Conservation (phyloP, 2,888 invertebrate genomes). For the Oscheius sp. region DNA sequence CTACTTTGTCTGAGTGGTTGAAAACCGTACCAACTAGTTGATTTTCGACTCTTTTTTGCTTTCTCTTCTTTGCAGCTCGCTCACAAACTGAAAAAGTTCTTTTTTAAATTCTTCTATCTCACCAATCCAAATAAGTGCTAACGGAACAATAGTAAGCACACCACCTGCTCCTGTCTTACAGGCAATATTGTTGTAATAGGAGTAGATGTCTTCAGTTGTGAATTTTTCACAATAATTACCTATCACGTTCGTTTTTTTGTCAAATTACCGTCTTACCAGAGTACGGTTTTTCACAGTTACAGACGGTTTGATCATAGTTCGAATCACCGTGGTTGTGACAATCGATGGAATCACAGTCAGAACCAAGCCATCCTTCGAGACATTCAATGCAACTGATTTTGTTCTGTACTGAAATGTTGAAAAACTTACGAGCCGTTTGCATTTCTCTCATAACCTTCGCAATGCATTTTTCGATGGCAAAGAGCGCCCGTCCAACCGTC, state of each 20-base stretch:
- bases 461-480: slow-evolving; percentile 50
- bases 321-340: slow-evolving; percentile 46
- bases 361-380: slow-evolving; percentile 44
- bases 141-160: slow-evolving; percentile 47
- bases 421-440: slow-evolving; percentile 30
- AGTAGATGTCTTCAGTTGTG: slow-evolving; percentile 47
- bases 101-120: slow-evolving; percentile 6
- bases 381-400: slow-evolving; percentile 41
- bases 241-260: not conserved
- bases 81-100: slow-evolving; percentile 42
- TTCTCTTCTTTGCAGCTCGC: slow-evolving; percentile 43
- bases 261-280: slow-evolving; percentile 19
- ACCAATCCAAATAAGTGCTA: slow-evolving; percentile 48
- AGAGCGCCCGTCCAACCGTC: slow-evolving; percentile 49
- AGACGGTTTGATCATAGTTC: slow-evolving; percentile 46
- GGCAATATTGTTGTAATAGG: slow-evolving; percentile 51
- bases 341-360: slow-evolving; percentile 49
- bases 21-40: slow-evolving; percentile 38
- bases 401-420: not conserved
- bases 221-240: slow-evolving; percentile 45
- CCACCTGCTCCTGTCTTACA: slow-evolving; percentile 46
- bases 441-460: slow-evolving; percentile 43
- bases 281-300: slow-evolving; percentile 42
- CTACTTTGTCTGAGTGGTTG: not conserved
- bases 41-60: slow-evolving; percentile 46